Percentiles rank a stretch among this genome's conserved stretches.
Conservation (phyloP, 2,888 invertebrate species). For the Argynnis bischoffii region DNA sequence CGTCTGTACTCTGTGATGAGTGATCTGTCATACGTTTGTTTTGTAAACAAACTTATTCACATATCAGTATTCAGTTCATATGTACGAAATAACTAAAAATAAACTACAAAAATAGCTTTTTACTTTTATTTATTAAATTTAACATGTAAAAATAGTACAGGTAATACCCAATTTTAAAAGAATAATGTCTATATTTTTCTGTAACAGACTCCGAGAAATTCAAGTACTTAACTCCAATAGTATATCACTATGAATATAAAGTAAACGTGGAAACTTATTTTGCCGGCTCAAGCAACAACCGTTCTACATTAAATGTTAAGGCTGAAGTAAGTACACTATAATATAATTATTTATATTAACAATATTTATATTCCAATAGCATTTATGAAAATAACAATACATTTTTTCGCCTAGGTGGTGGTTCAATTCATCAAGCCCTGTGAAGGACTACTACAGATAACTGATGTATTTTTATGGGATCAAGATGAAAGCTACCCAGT, state of each 20-base stretch:
- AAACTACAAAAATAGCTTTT: neutral
- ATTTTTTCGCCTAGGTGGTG: conserved; percentile 55
- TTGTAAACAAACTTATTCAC: no score
- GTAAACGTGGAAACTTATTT: conserved; percentile 88
- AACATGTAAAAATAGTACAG: neutral
- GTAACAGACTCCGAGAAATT: conserved; percentile 83
- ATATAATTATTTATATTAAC: neutral
- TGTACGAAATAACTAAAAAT: neutral
- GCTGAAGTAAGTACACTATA: conserved; percentile 68
- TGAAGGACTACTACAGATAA: conserved; percentile 86
- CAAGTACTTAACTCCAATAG: conserved; percentile 81
- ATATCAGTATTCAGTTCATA: no score
- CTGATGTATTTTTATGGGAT: conserved; percentile 83
- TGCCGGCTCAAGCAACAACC: conserved; percentile 86
- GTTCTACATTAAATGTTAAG: conserved; percentile 85
- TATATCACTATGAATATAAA: conserved; percentile 88
- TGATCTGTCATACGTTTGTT: no score
- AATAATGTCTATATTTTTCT: neutral
- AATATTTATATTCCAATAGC: neutral
- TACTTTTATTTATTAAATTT: neutral
- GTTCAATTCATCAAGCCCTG: conserved; percentile 87
- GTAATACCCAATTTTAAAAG: neutral
- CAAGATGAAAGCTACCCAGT: conserved; percentile 77
- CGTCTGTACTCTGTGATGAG: no score
- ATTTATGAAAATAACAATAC: neutral